phyloP scores from a whole-genome alignment of 2,113 vertebrate genomes.

The Pituophis catenifer region DNA sequence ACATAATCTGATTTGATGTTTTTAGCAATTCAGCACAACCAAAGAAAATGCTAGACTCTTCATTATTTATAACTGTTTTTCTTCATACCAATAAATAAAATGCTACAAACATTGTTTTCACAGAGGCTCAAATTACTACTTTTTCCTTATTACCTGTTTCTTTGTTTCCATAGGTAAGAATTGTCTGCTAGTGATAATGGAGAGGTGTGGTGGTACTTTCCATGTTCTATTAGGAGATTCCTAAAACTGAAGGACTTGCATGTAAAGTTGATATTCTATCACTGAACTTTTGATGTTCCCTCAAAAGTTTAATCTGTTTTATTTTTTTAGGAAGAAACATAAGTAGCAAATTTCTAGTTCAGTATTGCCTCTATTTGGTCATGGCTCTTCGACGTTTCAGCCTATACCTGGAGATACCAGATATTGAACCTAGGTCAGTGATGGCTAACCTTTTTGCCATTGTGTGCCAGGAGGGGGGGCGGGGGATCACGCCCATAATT shows the following conservation, averaged over 20 bases:
- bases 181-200: slow-evolving; percentile 41
- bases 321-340: background rate
- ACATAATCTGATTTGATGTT: slow-evolving; percentile 61
- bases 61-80: slow-evolving; percentile 72
- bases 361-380: background rate
- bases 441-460: too few species aligned
- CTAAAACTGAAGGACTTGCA: background rate
- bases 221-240: background rate
- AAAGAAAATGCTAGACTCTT: slow-evolving; percentile 67
- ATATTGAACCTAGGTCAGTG: background rate
- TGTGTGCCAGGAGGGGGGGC: too few species aligned
- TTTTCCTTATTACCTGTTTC: slow-evolving; percentile 52
- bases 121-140: slow-evolving; percentile 56
- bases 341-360: background rate
- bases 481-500: too few species aligned
- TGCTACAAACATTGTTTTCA: slow-evolving; percentile 65
- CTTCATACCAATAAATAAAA: slow-evolving; percentile 57
- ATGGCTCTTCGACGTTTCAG: background rate
- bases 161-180: slow-evolving; percentile 58
- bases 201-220: slow-evolving; percentile 26
- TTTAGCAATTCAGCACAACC: slow-evolving; percentile 64
- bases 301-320: background rate
- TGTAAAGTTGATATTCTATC: background rate
- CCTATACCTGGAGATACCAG: background rate
- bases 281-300: background rate